Percentiles rank a stretch among this genome's conserved stretches.
These are phyloP conservation scores for Heliconius cydno DNA, from an alignment of 2,888 invertebrate species.

Conservation along the genomic window DNA sequence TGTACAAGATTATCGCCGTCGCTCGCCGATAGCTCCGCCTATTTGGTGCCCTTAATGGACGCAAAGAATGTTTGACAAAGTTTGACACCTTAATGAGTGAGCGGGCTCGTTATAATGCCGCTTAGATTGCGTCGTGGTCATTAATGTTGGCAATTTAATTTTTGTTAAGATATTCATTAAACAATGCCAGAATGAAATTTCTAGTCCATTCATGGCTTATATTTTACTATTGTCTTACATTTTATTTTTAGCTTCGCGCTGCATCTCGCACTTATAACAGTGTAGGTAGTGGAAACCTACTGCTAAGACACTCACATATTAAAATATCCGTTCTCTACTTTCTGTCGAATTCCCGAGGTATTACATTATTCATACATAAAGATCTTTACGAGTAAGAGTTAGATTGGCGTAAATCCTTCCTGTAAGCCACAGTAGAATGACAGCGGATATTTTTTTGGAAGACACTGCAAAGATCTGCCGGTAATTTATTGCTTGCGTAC, in stretches of 20 bases:
- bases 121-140: slow-evolving; percentile 7
- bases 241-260: background rate
- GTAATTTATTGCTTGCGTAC: slow-evolving; percentile 92
- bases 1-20: slow-evolving; percentile 50
- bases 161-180: slow-evolving; percentile 1
- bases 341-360: too few species aligned
- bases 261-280: too few species aligned
- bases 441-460: slow-evolving; percentile 88
- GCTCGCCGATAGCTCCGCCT: slow-evolving; percentile 59
- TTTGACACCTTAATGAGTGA: slow-evolving; percentile 74
- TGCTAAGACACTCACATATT: too few species aligned
- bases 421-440: slow-evolving; percentile 90
- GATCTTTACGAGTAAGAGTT: slow-evolving; percentile 89
- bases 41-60: slow-evolving; percentile 68
- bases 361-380: slow-evolving; percentile 85
- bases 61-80: slow-evolving; percentile 72
- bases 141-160: slow-evolving; percentile 1
- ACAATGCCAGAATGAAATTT: background rate
- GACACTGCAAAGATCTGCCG: slow-evolving; percentile 93
- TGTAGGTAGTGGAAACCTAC: too few species aligned
- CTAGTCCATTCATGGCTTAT: background rate
- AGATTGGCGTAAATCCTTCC: slow-evolving; percentile 87
- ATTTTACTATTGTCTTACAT: background rate
- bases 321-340: too few species aligned
- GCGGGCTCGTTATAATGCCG: slow-evolving; percentile 27